Percentiles rank a stretch among this genome's conserved stretches.
These are phyloP conservation scores for Meandrina meandrites DNA, from an alignment of 92 coral and sea anemone species.

Conservation along the genomic window DNA sequence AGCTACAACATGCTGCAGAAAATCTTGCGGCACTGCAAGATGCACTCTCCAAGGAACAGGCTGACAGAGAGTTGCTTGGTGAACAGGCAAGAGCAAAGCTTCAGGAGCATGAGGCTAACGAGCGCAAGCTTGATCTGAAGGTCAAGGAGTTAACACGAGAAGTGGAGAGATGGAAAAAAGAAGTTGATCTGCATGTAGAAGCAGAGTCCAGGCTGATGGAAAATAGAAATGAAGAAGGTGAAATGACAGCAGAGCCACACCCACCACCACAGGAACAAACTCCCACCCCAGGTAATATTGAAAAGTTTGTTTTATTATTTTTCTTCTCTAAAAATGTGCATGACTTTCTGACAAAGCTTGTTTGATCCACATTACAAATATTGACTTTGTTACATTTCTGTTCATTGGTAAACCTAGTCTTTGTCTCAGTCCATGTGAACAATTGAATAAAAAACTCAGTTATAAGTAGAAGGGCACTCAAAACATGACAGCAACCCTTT, in stretches of 20 bases:
- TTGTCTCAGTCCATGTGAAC: no score
- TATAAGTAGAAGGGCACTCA: no score
- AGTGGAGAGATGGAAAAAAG: slow-evolving; percentile 78
- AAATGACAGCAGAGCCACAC: slow-evolving; percentile 31
- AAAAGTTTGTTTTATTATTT: not conserved
- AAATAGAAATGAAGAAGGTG: slow-evolving; percentile 36
- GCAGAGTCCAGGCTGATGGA: slow-evolving; percentile 73
- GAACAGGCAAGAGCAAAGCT: slow-evolving; percentile 75
- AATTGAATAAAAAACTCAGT: no score
- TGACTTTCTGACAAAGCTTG: no score
- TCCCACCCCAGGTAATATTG: slow-evolving; percentile 10
- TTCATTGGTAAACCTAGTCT: no score
- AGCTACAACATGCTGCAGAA: slow-evolving; percentile 14
- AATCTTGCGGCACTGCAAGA: slow-evolving; percentile 43
- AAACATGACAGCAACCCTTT: no score
- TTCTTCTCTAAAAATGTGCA: no score
- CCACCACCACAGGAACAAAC: slow-evolving; percentile 17
- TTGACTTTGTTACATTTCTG: no score
- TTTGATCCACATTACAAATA: no score
- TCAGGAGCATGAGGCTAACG: slow-evolving; percentile 44
- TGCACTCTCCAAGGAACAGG: slow-evolving; percentile 51
- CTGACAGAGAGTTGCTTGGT: slow-evolving; percentile 73
- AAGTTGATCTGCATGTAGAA: slow-evolving; percentile 75
- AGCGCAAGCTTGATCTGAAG: slow-evolving; percentile 37
- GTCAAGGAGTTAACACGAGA: slow-evolving; percentile 59